phyloP scores from a whole-genome alignment of 2,113 vertebrate genomes.

The Gracilinanus agilis region DNA sequence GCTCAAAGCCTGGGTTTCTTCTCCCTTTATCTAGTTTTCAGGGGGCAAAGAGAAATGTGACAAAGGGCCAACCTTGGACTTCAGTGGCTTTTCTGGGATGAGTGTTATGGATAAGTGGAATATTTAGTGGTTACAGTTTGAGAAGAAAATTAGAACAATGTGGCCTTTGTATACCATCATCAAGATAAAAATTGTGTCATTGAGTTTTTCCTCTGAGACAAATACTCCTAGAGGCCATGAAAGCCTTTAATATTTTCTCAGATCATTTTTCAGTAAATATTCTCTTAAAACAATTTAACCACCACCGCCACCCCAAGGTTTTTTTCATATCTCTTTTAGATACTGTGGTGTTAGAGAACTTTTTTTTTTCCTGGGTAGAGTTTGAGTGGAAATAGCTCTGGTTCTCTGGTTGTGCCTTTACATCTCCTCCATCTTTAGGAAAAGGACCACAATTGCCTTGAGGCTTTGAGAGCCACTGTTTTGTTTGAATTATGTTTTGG shows the following conservation, averaged over 20 bases:
- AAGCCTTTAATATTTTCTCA: background rate
- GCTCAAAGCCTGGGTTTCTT: background rate
- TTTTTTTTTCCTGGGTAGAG: background rate
- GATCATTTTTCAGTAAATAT: background rate
- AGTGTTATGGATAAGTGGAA: background rate
- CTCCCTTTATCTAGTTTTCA: background rate
- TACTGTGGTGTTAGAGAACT: constrained; percentile 19
- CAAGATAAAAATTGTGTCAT: constrained; percentile 50
- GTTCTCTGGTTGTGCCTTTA: background rate
- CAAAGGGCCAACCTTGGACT: background rate
- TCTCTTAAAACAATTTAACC: too few species aligned
- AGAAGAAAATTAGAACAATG: constrained; percentile 6
- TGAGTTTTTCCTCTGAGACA: constrained; percentile 18
- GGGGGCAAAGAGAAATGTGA: background rate
- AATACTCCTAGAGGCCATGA: background rate
- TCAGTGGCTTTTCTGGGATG: background rate
- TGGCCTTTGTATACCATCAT: background rate
- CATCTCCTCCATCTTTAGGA: background rate
- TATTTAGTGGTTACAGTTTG: background rate
- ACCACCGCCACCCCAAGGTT: background rate
- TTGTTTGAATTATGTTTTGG: background rate
- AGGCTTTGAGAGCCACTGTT: background rate
- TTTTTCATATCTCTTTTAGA: background rate
- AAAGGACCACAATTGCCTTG: background rate
- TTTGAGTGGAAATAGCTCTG: background rate